phyloP scores from a whole-genome alignment of 2,888 invertebrate genomes.

The Sesia apiformis region DNA sequence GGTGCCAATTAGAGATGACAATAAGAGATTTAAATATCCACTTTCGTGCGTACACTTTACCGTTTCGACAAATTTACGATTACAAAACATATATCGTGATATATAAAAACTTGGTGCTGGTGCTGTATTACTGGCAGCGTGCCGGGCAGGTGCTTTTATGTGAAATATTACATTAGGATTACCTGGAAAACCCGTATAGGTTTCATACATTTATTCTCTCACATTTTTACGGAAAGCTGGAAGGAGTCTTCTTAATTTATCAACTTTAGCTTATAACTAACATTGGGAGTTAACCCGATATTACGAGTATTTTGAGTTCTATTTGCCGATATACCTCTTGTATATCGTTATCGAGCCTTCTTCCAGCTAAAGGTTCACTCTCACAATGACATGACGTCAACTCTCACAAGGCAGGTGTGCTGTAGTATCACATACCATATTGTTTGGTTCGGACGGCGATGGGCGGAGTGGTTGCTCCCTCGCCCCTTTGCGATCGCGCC shows the following conservation, averaged over 20 bases:
- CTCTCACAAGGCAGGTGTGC: neutral
- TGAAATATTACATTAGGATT: slow-evolving; percentile 66
- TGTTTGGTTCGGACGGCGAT: slow-evolving; percentile 96
- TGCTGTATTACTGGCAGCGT: slow-evolving; percentile 73
- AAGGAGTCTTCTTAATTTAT: neutral
- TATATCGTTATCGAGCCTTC: slow-evolving; percentile 11
- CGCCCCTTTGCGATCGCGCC: slow-evolving; percentile 93
- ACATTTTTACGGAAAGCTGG: slow-evolving; percentile 21
- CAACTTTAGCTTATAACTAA: neutral
- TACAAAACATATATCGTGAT: slow-evolving; percentile 73
- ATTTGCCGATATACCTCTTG: too few relatives aligned
- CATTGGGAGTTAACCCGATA: neutral
- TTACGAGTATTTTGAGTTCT: too few relatives aligned
- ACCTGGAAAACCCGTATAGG: slow-evolving; percentile 57
- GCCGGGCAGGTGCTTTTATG: slow-evolving; percentile 73
- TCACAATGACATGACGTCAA: neutral
- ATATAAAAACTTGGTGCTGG: slow-evolving; percentile 70
- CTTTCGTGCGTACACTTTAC: slow-evolving; percentile 47
- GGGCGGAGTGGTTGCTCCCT: slow-evolving; percentile 95
- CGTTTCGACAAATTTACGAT: slow-evolving; percentile 66
- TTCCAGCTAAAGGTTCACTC: slow-evolving; percentile 10
- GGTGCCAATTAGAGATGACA: neutral
- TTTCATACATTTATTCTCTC: slow-evolving; percentile 37
- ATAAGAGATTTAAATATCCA: neutral
- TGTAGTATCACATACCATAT: slow-evolving; percentile 87